Evolutionary conservation across 2,888 invertebrate genomes (phyloP), one percentile per base, ranked within the genome.

Genomic region (Drosophila nr. fundita): DNA sequence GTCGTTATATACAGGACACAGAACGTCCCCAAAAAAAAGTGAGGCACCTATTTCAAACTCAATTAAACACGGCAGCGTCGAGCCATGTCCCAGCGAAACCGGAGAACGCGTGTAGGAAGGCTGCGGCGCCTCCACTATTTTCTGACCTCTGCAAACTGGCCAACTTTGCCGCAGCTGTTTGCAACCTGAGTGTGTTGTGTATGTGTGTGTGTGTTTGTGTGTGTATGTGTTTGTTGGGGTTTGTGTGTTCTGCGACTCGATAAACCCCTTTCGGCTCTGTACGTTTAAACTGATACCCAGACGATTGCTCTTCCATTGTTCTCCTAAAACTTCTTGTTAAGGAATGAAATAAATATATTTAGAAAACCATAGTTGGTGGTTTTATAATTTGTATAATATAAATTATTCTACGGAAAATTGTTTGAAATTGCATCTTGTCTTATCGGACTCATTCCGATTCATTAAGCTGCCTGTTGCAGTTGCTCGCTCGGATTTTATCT

Each of bases 11-110:
- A 50, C 67, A 60, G 30, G 38, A 30, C 48, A 58, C 60, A 63
- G 52, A 50, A 53, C 54, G 42, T 38, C 49, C 60, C 68, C 21
- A 5, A 8, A n/a, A 29, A 55, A 70, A 75, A 72, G 68, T 72
- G 61, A 72, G 81, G 76, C 89, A 88, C 83, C 90, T 86, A 90
- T 90, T 87, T 90, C 89, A 87, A 90, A 87, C 87, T 87, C 87
- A 87, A 87, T 87, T 87, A 87, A 87, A 86, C 87, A 87, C 83
- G 87, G 71, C 64, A 83, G 59, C 55, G 58, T 67, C 62, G 42
- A 11, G 38, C 38, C 32, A 36, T 11, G 32, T 59, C 53, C 80
- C 54, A 59, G 49, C 53, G 58, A 61, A 48, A 68, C 67, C 34
- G 49, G 32, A 54, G 53, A 24, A 42, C 30, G 71, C 61, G 62